Evolutionary conservation across 2,888 invertebrate genomes (phyloP), one percentile per base, ranked within the genome.

Genomic region (Clostera curtula): DNA sequence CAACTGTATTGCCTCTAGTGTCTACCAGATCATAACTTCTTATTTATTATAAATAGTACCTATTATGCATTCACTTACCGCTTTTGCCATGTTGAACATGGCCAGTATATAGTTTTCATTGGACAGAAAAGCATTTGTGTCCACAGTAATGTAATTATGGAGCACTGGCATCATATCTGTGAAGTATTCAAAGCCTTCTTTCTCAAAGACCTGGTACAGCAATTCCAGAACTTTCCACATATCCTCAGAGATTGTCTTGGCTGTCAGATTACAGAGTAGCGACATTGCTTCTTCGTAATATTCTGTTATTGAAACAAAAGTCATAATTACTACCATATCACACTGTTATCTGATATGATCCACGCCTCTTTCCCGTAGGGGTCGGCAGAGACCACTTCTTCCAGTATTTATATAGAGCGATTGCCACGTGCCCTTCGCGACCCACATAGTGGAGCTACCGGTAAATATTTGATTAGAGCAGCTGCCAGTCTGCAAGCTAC

Each of bases 101-200:
- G 95, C 95, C 43, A 96, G 75, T 35, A 98, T 87, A 43, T 96
- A 90, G 64, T 95, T 92, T 54, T 95, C 93, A 61, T 96, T 93
- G 1, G 95, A 92, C 16, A 98, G 85, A 74, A 99, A 98, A 7
- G 95, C 94, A 31, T 92, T 90, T 1, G 97, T 96, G 66, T 98
- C 98, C 2, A 98, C 93, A 0, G 96, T 97, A 26, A 99, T 91
- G 72, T 97, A 99, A 77, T 98, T 98, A 75, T 99, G 97, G 14
- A 99, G 85, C 4, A 96, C 93, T 1, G 98, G 97, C 97, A 98
- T 98, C 93, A 99, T 96, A 58, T 99, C 99, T 34, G 92, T 90
- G 71, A 98, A 99, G 83, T 96, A 98, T 63, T 98, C 98, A 29
- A 92, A 89, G 19, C 96, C 97, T 66, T 97, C 96, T 59, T 95